Percentiles rank a stretch among this genome's conserved stretches.
phyloP scores from a whole-genome alignment of 2,113 vertebrate species.

The Seriola rivoliana region DNA sequence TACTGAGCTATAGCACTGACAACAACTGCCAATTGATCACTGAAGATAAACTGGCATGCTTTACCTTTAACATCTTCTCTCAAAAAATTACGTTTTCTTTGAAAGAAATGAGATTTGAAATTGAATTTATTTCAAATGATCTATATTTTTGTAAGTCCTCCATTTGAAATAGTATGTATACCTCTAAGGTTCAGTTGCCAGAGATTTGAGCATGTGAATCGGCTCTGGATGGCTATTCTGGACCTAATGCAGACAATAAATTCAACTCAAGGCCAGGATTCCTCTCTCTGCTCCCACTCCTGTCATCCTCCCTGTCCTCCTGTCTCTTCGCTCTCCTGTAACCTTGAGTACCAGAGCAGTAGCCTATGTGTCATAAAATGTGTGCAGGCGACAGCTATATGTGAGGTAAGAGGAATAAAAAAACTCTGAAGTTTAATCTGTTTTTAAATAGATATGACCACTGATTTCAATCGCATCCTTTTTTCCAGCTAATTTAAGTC shows the following conservation, averaged over 20 bases:
- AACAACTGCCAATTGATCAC: constrained; percentile 16
- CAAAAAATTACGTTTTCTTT: background rate
- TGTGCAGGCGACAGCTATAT: constrained; percentile 27
- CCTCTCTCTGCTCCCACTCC: constrained; percentile 23
- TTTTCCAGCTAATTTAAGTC: constrained; percentile 33
- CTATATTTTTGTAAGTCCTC: constrained; percentile 5
- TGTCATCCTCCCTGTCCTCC: constrained; percentile 8
- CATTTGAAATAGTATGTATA: too few species aligned
- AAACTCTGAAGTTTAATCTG: constrained; percentile 2
- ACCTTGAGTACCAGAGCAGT: constrained; percentile 29
- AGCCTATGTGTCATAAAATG: constrained; percentile 25
- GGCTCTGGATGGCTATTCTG: background rate
- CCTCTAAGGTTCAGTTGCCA: background rate
- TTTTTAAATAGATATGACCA: constrained; percentile 7
- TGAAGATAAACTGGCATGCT: constrained; percentile 7
- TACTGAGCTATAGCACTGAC: constrained; percentile 12
- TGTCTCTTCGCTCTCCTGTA: constrained; percentile 24
- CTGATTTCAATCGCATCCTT: constrained; percentile 1
- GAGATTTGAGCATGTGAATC: constrained; percentile 5
- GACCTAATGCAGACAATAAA: constrained; percentile 13
- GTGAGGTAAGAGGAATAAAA: constrained; percentile 9
- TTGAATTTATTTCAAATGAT: constrained; percentile 26
- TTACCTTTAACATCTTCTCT: constrained; percentile 4
- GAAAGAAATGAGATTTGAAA: background rate
- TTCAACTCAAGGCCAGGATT: constrained; percentile 19